Evolutionary conservation across 23 tunicate species (phyloP), one percentile per base, ranked within the genome.

Genomic region (Aplidium turbinatum): DNA sequence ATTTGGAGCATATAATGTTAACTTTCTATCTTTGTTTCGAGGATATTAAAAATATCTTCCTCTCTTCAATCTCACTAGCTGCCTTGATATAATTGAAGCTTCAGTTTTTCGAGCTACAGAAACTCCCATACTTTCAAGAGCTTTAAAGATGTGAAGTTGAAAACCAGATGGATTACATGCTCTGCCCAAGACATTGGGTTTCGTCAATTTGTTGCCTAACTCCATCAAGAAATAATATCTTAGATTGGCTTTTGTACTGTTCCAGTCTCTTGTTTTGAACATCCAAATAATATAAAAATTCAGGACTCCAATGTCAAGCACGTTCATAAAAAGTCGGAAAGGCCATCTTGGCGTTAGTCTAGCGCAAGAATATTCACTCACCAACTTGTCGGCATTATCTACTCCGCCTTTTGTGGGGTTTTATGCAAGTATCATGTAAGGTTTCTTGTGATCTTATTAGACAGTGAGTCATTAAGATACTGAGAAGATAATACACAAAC

Each of bases 341-440:
- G 60, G n/a, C 60, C 60, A 54, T 54, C 60, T 54, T 6, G 22
- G 21, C 6, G 60, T 13, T 54, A 22, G 60, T n/a, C 60, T 54
- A 25, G 60, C 60, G 4, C 22, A 54, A 54, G 60, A 11, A 54
- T 42, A 42, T 42, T 42, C 48, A 9, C 48, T 42, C 48, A 42
- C 13, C 48, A 42, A 42, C 48, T 42, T 54, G 60, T 54, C 60
- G 19, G 60, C 60, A 54, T 54, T 54, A 5, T n/a, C 60, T n/a
- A 54, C 60, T 54, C 60, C 23, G 4, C 60, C 60, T n/a, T 54
- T 54, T 54, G 60, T 54, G n/a, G 24, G n/a, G 60, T 54, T 54
- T 5, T 54, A 54, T n/a, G 19, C 60, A 54, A 11, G 60, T 11
- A 54, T 54, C 60, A 54, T 54, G n/a, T n/a, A n/a, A n/a, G n/a